Evolutionary conservation across 2,113 vertebrate species (phyloP).

Genomic region (Hyperopisus bebe): DNA sequence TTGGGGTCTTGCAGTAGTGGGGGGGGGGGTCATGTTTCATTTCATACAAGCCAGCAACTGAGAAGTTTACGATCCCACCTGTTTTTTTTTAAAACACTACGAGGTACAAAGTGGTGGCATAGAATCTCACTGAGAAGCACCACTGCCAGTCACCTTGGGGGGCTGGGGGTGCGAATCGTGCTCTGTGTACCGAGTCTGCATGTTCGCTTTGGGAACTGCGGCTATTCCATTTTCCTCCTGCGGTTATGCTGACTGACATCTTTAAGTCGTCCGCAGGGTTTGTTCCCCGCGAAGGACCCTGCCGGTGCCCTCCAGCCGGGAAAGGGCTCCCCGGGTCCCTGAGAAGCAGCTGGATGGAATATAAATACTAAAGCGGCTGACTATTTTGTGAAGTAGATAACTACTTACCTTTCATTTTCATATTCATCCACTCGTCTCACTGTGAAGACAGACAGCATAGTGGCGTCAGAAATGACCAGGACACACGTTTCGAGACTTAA

Average conservation of each 20-base stretch:
- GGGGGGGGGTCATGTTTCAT: not conserved
- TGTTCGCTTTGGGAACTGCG: not conserved
- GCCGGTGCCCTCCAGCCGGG: not conserved
- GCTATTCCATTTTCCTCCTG: not conserved
- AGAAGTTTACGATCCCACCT: too few species aligned
- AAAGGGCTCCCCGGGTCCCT: not conserved
- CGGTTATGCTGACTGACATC: too few species aligned
- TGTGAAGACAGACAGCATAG: conserved; percentile 39
- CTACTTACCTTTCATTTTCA: conserved; percentile 78
- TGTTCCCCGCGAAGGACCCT: not conserved
- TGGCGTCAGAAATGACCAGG: not conserved
- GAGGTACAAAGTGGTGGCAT: not conserved
- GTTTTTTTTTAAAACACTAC: too few species aligned
- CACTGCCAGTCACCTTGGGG: not conserved
- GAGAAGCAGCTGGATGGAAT: not conserved
- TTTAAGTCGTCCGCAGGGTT: not conserved
- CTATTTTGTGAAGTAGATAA: not conserved
- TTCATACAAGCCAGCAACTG: not conserved
- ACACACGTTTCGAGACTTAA: not conserved
- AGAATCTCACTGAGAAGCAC: not conserved
- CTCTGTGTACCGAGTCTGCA: not conserved
- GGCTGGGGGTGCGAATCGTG: not conserved
- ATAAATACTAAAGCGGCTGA: not conserved
- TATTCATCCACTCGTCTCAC: conserved; percentile 59
- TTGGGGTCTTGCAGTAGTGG: too few species aligned